A percentile compares a stretch with the other conserved stretches of the same genome.
Conservation (phyloP, 1,140 invertebrate genomes). For the Rhyacophila brunnea region DNA sequence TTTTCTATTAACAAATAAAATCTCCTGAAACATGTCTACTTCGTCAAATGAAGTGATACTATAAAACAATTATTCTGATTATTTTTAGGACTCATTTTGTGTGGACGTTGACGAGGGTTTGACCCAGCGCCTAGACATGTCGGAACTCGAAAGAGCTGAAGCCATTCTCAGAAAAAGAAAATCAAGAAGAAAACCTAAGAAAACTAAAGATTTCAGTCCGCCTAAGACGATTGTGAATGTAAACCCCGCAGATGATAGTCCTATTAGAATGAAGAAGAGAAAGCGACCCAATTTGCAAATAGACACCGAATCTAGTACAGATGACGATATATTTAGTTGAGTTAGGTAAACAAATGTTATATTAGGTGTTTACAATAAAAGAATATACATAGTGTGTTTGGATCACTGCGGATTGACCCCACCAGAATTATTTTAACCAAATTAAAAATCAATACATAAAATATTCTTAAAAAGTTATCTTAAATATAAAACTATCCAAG, state of each 20-base stretch:
- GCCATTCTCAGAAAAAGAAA: constrained; percentile 42
- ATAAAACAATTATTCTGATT: background rate
- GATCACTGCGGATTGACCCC: no score
- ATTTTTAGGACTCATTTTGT: constrained; percentile 50
- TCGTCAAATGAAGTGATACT: background rate
- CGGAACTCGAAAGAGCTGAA: constrained; percentile 49
- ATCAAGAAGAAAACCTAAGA: constrained; percentile 33
- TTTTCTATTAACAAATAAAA: background rate
- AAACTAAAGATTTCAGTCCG: background rate
- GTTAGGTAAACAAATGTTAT: no score
- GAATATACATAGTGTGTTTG: no score
- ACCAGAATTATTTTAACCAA: no score
- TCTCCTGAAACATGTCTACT: background rate
- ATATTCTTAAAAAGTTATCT: no score
- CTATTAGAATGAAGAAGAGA: constrained; percentile 13
- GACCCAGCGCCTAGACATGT: constrained; percentile 46
- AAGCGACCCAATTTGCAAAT: constrained; percentile 17
- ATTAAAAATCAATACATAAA: no score
- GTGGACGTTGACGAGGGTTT: constrained; percentile 47
- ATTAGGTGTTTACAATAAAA: no score
- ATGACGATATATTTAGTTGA: constrained; percentile 20
- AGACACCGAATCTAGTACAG: constrained; percentile 25
- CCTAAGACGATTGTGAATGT: background rate
- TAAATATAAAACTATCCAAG: no score
- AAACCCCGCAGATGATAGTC: constrained; percentile 19